A percentile compares a stretch with the other conserved stretches of the same genome.
These are phyloP conservation scores for Sprattus sprattus DNA, from an alignment of 2,113 vertebrate genomes.

Conservation along the genomic window DNA sequence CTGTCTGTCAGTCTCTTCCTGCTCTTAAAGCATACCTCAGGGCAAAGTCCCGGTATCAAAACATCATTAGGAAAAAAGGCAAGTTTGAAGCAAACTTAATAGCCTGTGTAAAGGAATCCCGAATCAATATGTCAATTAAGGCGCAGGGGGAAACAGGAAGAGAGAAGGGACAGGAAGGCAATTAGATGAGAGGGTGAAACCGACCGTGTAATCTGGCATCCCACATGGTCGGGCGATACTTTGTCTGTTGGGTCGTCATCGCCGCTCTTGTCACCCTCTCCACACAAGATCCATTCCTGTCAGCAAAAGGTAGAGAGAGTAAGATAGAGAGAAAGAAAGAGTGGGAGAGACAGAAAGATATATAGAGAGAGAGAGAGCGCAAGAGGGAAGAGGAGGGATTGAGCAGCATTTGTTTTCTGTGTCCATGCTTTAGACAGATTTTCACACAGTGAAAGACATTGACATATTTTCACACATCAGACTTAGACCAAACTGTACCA, in stretches of 20 bases:
- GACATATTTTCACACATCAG: conserved; percentile 2
- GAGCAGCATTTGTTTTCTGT: not conserved
- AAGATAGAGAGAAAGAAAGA: not conserved
- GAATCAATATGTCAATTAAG: conserved; percentile 53
- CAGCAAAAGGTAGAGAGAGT: not conserved
- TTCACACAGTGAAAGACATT: not conserved
- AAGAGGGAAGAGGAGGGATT: not conserved
- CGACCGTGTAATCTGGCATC: not conserved
- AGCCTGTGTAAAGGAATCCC: conserved; percentile 53
- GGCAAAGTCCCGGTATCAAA: not conserved
- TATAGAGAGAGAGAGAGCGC: not conserved
- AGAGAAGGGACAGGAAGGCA: not conserved
- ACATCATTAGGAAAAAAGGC: not conserved
- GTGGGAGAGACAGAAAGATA: not conserved
- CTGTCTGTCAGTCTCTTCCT: not conserved
- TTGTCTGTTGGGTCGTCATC: conserved; percentile 17
- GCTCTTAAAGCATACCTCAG: not conserved
- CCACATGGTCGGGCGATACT: conserved; percentile 11
- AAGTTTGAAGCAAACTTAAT: conserved; percentile 52
- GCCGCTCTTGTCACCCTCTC: not conserved
- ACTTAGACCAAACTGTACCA: not conserved
- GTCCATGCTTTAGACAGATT: not conserved
- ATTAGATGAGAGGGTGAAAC: conserved; percentile 2
- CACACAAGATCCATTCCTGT: not conserved
- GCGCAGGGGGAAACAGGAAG: not conserved